Base-by-base conservation (phyloP, 1,140 invertebrate species). In the Drosophila punjabiensis region DNA sequence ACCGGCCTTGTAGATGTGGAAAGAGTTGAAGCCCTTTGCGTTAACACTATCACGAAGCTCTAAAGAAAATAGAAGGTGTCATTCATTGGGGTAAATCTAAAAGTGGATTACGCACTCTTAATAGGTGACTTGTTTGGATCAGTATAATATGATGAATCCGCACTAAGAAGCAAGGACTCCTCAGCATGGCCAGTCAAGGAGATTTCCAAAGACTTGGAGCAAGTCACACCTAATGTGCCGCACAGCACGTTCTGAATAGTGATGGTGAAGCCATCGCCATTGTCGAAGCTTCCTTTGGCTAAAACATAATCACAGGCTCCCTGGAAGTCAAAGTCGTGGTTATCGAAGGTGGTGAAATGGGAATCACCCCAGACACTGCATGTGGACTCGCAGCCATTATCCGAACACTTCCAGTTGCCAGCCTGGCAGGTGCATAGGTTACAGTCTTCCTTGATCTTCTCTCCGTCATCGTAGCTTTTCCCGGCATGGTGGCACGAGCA, bases 401-500 rank as follows among this genome's bases (percentile, higher is more conserved):
- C 92, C 0, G 95, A 96, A 83, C 96, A 97, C 20, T 94, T 92
- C 96, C 96, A 97, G 71, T 95, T 95, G 7, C 96, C 96, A 32
- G 93, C 93, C 53, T 94, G 94, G 78, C 96, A 97, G 18, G 94
- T 94, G 78, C 97, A 98, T 53, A 95, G 95, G 82, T 98, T 98
- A 83, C 97, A 98, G 50, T 97, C 97, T 91, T 96, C 95, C 67
- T 96, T 95, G 84, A 98, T 97, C 41, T 93, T 93, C 9, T 96
- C 95, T 0, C 96, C 96, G 79, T 98, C 97, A 20, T 94, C 93
- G 90, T 97, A 98, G 86, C 96, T 97, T 28, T 95, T 94, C 5
- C 97, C 97, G 18, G 96, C 97, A 92, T 98, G 97, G 93, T 98
- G 97, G 92, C 98, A 98, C 0, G 97, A 97, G 87, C 98, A 98